A percentile compares a stretch with the other conserved stretches of the same genome.
Conservation (phyloP, 2,113 vertebrate genomes). For the Gracilinanus agilis region DNA sequence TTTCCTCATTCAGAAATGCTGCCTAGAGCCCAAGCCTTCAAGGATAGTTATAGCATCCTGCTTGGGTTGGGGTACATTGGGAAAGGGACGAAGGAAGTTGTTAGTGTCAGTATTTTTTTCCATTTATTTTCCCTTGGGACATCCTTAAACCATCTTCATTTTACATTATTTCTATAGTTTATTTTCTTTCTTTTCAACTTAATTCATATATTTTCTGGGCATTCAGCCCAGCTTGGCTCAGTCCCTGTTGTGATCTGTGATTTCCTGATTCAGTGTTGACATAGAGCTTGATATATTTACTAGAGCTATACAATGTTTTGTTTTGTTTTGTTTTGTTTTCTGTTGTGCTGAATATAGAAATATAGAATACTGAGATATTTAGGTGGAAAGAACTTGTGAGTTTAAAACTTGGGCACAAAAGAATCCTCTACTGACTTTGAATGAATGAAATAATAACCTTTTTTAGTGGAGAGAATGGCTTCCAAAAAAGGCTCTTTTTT, state of each 20-base stretch:
- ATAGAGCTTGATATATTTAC: background rate
- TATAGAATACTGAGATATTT: background rate
- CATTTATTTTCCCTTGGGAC: background rate
- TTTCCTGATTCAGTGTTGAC: background rate
- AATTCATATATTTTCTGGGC: slow-evolving; percentile 1
- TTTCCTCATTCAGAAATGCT: background rate
- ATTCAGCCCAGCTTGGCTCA: slow-evolving; percentile 6
- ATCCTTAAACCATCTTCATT: background rate
- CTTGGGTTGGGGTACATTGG: background rate
- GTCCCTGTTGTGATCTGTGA: background rate
- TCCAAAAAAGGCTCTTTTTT: background rate
- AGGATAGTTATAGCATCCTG: background rate
- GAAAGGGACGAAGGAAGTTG: background rate
- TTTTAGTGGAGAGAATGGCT: background rate
- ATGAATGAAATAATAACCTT: background rate
- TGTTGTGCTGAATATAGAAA: background rate
- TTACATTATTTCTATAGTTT: background rate
- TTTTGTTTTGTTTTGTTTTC: background rate
- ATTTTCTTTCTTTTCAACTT: background rate
- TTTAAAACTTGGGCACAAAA: background rate
- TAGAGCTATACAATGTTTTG: background rate
- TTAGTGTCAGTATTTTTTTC: background rate
- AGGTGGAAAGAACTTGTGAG: background rate
- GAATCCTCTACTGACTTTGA: background rate
- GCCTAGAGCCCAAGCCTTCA: background rate